Evolutionary conservation across 2,797 vertebrate genomes (phyloP).

Genomic region (Varecia variegata): DNA sequence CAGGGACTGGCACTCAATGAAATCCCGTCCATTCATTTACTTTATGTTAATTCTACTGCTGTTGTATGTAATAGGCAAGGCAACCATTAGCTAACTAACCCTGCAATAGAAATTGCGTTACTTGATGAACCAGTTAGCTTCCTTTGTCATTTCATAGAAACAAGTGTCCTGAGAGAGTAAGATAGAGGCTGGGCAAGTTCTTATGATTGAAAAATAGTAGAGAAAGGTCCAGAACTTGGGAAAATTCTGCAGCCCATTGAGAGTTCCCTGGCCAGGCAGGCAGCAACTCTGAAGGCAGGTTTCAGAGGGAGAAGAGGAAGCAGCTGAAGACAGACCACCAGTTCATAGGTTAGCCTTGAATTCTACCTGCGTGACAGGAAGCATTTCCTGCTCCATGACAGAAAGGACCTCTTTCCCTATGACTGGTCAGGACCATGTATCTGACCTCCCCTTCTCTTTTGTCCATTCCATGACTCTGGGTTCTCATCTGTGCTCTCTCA

Average conservation of each 20-base stretch:
- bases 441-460: not conserved
- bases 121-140: slow-evolving; percentile 38
- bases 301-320: not conserved
- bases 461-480: not conserved
- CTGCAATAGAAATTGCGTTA: not conserved
- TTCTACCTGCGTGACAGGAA: not conserved
- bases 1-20: not conserved
- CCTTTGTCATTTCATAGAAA: slow-evolving; percentile 19
- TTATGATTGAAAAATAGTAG: not conserved
- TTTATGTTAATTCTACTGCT: not conserved
- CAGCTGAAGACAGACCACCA: not conserved
- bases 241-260: not conserved
- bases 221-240: not conserved
- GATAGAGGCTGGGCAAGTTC: not conserved
- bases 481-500: not conserved
- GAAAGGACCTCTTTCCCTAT: not conserved
- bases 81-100: not conserved
- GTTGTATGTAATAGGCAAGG: not conserved
- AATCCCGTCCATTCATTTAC: not conserved
- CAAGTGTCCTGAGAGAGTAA: not conserved
- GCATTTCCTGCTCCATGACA: not conserved
- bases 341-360: not conserved
- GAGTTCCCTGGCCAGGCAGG: not conserved
- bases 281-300: not conserved
- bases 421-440: not conserved